phyloP scores from a whole-genome alignment of 1,140 invertebrate species.

The Adoxophyes honmai region DNA sequence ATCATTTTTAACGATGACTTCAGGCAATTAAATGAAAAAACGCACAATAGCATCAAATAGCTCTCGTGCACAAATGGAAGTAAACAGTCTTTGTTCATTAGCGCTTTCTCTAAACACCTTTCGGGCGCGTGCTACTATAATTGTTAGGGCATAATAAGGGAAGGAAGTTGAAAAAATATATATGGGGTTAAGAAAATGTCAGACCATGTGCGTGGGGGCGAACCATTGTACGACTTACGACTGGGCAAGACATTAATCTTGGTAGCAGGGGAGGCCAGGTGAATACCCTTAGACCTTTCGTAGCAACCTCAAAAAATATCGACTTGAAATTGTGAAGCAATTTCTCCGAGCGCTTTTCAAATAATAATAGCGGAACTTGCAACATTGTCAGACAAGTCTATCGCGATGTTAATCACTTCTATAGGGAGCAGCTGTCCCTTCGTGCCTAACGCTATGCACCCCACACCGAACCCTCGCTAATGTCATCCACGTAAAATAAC shows the following conservation, averaged over 20 bases:
- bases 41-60: constrained; percentile 1
- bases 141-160: constrained; percentile 61
- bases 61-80: neutral
- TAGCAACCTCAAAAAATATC: constrained; percentile 23
- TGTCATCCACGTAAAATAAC: constrained; percentile 3
- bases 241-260: constrained; percentile 68
- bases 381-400: constrained; percentile 24
- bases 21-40: neutral
- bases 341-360: neutral
- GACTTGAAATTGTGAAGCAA: neutral
- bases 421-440: constrained; percentile 42
- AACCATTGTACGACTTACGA: constrained; percentile 47
- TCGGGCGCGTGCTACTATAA: constrained; percentile 60
- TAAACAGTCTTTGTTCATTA: constrained; percentile 43
- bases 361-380: constrained; percentile 24
- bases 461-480: constrained; percentile 7
- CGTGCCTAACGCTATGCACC: constrained; percentile 11
- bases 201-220: constrained; percentile 62
- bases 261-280: constrained; percentile 52
- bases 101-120: constrained; percentile 71
- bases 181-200: constrained; percentile 62
- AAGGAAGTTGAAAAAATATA: constrained; percentile 54
- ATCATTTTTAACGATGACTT: neutral
- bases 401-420: constrained; percentile 43
- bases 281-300: constrained; percentile 57